Base-by-base conservation (phyloP, 2,113 vertebrate species). In the Bubo scandiacus region DNA sequence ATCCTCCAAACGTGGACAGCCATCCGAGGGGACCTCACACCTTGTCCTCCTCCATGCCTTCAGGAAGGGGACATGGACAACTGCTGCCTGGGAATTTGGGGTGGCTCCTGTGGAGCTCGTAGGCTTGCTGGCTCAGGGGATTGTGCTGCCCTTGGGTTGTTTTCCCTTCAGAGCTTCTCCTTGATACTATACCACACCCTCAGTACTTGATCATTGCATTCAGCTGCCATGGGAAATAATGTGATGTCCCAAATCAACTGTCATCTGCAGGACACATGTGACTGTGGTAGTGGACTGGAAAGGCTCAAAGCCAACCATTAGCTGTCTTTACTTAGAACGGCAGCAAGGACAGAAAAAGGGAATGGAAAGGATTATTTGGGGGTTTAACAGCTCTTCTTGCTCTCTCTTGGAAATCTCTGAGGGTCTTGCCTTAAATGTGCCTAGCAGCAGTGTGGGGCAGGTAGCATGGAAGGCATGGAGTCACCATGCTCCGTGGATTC, bases 1-100 rank as follows among this genome's bases (percentile, higher is more conserved):
- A 0, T 29, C 32, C 11, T 47, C 45, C 7, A 27, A 14, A 79
- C 0, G 0, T n/a, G 49, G 23, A 27, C 6, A 11, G 9, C 29
- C 29, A 30, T 42, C 55, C 36, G n/a, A 45, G 36, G 15, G 8
- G 6, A 78, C 14, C 26, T 51, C 12, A 2, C 22, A 34, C 34
- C 67, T 27, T 58, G 15, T 8, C 25, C 15, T 67, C 17, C 42
- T 27, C 47, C 25, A 2, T 63, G 13, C 23, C 38, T 55, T 57
- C 67, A 62, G 57, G 54, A 32, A 42, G 16, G 43, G 45, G 9
- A 65, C 55, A 32, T 1, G 3, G 62, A 32, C 27, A 12, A 71
- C 52, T 6, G 1, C 22, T 86, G 36, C 9, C 11, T 30, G 40
- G 38, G 55, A 43, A 27, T 80, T 74, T 67, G 51, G 20, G 43